Evolutionary conservation across 2,113 vertebrate species (phyloP).

Genomic region (Neofelis nebulosa): DNA sequence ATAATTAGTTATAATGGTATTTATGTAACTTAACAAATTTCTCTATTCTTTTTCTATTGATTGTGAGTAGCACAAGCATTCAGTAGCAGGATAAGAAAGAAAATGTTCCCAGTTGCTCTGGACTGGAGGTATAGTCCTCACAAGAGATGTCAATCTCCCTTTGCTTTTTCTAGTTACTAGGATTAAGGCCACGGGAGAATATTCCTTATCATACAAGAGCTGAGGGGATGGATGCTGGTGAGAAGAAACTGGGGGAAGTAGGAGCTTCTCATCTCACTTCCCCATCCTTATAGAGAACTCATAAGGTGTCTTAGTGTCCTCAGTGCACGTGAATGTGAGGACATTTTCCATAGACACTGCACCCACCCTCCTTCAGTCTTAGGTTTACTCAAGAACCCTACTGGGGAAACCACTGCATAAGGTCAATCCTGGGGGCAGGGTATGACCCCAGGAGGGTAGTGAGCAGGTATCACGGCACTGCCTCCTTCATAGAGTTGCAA

Average conservation of each 20-base stretch:
- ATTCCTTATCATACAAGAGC: not conserved
- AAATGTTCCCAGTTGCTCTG: not conserved
- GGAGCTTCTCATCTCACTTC: not conserved
- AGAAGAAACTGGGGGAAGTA: not conserved
- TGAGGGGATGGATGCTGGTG: not conserved
- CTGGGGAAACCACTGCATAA: not conserved
- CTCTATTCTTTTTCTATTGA: not conserved
- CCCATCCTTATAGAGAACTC: not conserved
- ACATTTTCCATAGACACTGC: not conserved
- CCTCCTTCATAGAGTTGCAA: not conserved
- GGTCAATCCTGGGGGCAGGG: not conserved
- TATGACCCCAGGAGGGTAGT: not conserved
- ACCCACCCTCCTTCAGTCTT: not conserved
- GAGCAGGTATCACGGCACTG: not conserved
- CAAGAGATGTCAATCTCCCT: not conserved
- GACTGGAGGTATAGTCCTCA: not conserved
- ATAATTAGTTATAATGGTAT: not conserved
- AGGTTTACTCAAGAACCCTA: not conserved
- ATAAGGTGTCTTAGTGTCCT: not conserved
- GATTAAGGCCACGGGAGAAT: not conserved
- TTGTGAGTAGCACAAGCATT: not conserved
- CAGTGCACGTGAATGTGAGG: not conserved
- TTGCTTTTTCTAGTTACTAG: not conserved
- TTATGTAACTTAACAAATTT: constrained; percentile 3
- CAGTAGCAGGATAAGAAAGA: not conserved